A percentile compares a stretch with the other conserved stretches of the same genome.
These are phyloP conservation scores for Hirudo medicinalis DNA, from an alignment of 1,140 invertebrate species.

Conservation along the genomic window DNA sequence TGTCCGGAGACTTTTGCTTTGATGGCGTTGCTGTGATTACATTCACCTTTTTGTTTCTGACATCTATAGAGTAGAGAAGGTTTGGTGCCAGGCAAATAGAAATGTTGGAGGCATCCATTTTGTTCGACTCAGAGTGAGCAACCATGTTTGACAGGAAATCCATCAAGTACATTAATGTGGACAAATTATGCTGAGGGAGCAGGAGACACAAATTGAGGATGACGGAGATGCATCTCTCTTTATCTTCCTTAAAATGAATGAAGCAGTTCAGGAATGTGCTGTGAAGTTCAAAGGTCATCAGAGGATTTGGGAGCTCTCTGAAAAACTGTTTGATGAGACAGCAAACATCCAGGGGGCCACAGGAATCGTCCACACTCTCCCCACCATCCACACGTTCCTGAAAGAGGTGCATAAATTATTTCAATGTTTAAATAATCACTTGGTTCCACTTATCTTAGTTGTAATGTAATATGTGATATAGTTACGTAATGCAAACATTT, in stretches of 20 bases:
- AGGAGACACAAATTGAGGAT: conserved; percentile 52
- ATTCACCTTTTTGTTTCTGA: neutral
- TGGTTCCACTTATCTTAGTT: too few relatives aligned
- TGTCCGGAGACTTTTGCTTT: conserved; percentile 40
- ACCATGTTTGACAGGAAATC: conserved; percentile 51
- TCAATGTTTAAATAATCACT: neutral
- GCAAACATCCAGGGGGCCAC: conserved; percentile 64
- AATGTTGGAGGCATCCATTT: conserved; percentile 65
- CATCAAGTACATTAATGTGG: conserved; percentile 56
- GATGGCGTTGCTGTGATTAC: conserved; percentile 42
- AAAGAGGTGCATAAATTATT: neutral
- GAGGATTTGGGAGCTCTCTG: conserved; percentile 62
- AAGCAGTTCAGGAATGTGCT: conserved; percentile 57
- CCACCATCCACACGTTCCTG: conserved; percentile 11
- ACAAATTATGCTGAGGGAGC: conserved; percentile 50
- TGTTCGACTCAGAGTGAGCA: conserved; percentile 53
- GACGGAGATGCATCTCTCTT: conserved; percentile 40
- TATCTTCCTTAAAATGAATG: conserved; percentile 33
- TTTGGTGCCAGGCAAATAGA: conserved; percentile 67
- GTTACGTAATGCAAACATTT: too few relatives aligned
- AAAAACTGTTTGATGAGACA: conserved; percentile 69
- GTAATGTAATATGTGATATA: too few relatives aligned
- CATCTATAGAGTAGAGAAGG: conserved; percentile 44
- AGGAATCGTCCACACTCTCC: conserved; percentile 50
- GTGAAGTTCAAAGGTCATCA: conserved; percentile 57